Evolutionary conservation across 2,797 vertebrate species (phyloP).

Genomic region (Borostomias antarcticus): DNA sequence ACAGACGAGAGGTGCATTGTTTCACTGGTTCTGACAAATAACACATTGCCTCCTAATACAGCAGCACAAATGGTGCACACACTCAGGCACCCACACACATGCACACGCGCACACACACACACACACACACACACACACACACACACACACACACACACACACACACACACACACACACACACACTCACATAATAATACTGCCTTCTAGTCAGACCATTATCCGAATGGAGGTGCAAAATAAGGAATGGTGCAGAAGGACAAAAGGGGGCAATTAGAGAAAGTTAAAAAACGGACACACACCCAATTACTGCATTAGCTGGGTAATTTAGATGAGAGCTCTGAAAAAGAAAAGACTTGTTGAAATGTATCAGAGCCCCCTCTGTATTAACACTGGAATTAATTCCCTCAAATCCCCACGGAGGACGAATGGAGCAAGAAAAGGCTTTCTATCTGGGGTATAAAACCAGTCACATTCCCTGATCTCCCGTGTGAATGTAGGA

Average conservation of each 20-base stretch:
- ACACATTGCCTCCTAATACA: background rate
- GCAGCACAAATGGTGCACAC: conserved; percentile 9
- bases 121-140: background rate
- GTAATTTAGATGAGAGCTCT: conserved; percentile 82
- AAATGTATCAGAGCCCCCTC: conserved; percentile 82
- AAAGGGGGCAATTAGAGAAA: conserved; percentile 70
- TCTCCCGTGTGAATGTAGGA: conserved; percentile 66
- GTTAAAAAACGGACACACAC: conserved; percentile 83
- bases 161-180: conserved; percentile 16
- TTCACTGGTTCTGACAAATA: background rate
- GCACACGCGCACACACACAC: conserved; percentile 8
- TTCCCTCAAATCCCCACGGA: conserved; percentile 58
- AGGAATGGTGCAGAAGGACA: conserved; percentile 37
- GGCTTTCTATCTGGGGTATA: conserved; percentile 74
- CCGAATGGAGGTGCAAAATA: conserved; percentile 57
- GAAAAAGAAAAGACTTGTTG: conserved; percentile 80
- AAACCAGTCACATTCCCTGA: conserved; percentile 65
- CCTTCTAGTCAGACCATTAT: conserved; percentile 60
- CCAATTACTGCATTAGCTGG: conserved; percentile 86
- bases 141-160: background rate
- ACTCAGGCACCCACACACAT: background rate
- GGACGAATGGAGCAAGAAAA: conserved; percentile 73
- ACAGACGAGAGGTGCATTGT: background rate
- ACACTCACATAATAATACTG: background rate
- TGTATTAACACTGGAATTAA: conserved; percentile 74